These are phyloP conservation scores for Lacerta agilis DNA, from an alignment of 2,797 vertebrate genomes.

Conservation along the genomic window DNA sequence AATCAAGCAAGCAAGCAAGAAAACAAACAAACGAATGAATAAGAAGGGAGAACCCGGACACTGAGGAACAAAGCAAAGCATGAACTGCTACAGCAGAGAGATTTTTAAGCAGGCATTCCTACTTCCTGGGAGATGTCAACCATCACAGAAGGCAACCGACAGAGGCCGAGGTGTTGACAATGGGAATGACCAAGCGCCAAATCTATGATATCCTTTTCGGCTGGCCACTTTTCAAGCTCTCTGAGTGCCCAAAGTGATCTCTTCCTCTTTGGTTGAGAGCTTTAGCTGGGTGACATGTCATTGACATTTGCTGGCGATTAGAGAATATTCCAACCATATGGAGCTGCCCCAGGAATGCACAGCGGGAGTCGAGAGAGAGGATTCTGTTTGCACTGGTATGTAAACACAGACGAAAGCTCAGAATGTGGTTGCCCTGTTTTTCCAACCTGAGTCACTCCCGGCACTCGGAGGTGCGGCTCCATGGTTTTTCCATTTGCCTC, in stretches of 20 bases:
- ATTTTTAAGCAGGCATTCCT: neutral
- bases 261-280: constrained; percentile 12
- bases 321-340: constrained; percentile 48
- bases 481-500: neutral
- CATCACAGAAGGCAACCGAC: neutral
- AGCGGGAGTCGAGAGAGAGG: constrained; percentile 52
- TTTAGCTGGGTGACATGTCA: constrained; percentile 38
- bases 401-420: constrained; percentile 55
- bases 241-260: constrained; percentile 27
- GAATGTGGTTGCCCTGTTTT: accelerated
- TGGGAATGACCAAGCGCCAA: neutral
- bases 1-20: too few relatives aligned
- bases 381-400: constrained; percentile 47
- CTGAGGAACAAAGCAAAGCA: neutral
- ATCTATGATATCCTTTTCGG: neutral
- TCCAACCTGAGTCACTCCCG: neutral
- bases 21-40: neutral
- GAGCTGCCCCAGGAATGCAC: neutral
- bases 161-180: neutral
- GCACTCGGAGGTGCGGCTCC: neutral
- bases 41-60: neutral
- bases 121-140: neutral
- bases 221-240: accelerated
- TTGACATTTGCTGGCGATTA: constrained; percentile 43
- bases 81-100: neutral